Evolutionary conservation across 2,888 invertebrate species (phyloP).

Genomic region (Gibbula magus): DNA sequence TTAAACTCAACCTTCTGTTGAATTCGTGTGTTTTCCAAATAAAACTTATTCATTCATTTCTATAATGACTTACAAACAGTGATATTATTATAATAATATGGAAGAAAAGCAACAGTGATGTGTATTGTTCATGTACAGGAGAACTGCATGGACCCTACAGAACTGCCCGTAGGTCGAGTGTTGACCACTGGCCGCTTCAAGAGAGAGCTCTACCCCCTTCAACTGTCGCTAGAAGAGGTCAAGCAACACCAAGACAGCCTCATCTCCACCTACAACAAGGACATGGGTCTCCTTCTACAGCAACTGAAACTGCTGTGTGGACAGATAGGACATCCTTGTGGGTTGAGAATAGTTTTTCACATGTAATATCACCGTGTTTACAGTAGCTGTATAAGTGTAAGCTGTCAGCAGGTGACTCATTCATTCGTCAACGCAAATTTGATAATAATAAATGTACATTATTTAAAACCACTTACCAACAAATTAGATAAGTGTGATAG

Average conservation of each 20-base stretch:
- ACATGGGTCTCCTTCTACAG: conserved; percentile 53
- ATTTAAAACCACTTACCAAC: no score
- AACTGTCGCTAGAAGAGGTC: conserved; percentile 50
- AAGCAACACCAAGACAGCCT: conserved; percentile 54
- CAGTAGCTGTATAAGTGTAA: no score
- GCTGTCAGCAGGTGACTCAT: no score
- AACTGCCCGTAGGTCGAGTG: conserved; percentile 27
- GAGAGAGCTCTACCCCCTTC: conserved; percentile 50
- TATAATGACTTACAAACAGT: neutral
- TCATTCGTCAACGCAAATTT: no score
- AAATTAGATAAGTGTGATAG: no score
- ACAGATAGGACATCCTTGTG: neutral
- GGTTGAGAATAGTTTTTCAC: neutral
- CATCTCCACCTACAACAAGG: conserved; percentile 53
- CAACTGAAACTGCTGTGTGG: conserved; percentile 15
- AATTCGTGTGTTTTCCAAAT: no score
- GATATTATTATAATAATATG: neutral
- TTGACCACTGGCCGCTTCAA: conserved; percentile 53
- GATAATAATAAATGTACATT: no score
- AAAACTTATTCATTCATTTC: no score
- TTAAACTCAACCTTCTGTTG: no score
- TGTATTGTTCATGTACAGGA: no score
- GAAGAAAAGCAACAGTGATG: neutral
- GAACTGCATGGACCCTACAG: no score
- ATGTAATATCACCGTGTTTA: no score